Conservation (phyloP, 2,888 invertebrate species). For the Dryocosmus kuriphilus region DNA sequence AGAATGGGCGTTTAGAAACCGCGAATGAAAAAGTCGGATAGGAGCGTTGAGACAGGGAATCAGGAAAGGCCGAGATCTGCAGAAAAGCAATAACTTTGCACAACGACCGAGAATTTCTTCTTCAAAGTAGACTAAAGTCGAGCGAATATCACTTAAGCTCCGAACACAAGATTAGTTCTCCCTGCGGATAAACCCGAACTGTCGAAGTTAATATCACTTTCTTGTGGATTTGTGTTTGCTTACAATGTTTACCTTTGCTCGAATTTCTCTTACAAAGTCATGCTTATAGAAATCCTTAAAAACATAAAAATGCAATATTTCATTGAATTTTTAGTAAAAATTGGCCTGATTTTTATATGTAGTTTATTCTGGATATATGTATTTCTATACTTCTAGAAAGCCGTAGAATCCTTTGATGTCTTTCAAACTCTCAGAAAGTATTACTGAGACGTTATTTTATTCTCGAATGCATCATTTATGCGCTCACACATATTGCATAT, state of each 20-base stretch:
- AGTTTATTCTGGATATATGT: too few species aligned
- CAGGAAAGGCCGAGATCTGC: background rate
- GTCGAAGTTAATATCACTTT: constrained; percentile 2
- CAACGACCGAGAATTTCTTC: constrained; percentile 10
- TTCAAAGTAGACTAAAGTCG: constrained; percentile 16
- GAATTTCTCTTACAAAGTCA: background rate
- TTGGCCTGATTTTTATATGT: background rate
- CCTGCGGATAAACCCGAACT: background rate
- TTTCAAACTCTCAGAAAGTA: too few species aligned
- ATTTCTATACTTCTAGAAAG: too few species aligned
- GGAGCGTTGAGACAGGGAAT: constrained; percentile 3
- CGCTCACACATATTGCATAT: too few species aligned
- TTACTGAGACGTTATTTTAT: too few species aligned
- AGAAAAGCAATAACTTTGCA: constrained; percentile 30
- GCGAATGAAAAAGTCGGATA: background rate
- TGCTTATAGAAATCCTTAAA: background rate
- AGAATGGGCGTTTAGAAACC: constrained; percentile 21
- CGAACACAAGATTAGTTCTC: constrained; percentile 1
- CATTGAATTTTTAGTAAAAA: background rate
- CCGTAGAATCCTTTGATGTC: too few species aligned
- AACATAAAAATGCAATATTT: background rate
- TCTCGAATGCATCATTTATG: too few species aligned
- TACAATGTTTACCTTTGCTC: background rate
- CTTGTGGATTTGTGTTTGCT: background rate
- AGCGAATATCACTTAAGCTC: constrained; percentile 2